Conservation (phyloP, 1,140 invertebrate species). For the Drosophila nikananu region DNA sequence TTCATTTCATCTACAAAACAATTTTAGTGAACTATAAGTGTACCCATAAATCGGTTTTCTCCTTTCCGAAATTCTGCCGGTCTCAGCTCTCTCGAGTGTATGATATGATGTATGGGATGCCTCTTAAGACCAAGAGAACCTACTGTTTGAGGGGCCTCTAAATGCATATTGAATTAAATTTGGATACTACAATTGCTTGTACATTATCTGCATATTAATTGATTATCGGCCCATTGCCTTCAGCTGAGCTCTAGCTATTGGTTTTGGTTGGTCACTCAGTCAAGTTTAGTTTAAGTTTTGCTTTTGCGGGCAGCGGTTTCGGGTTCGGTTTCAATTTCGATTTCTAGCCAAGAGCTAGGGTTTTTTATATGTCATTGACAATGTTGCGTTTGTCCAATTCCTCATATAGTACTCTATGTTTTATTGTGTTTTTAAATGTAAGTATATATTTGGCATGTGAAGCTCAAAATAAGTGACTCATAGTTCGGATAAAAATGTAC, state of each 20-base stretch:
- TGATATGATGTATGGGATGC: conserved; percentile 1
- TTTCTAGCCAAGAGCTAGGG: conserved; percentile 18
- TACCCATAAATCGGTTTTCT: neutral
- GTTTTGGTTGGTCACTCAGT: conserved; percentile 23
- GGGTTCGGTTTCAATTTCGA: conserved; percentile 36
- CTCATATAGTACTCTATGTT: conserved; percentile 50
- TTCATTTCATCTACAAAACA: too few relatives aligned
- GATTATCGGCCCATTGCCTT: conserved; percentile 47
- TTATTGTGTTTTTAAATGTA: conserved; percentile 58
- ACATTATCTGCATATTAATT: conserved; percentile 71
- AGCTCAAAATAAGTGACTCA: neutral
- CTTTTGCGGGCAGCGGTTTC: conserved; percentile 52
- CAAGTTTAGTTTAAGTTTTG: conserved; percentile 50
- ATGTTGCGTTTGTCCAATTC: conserved; percentile 58
- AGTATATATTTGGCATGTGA: conserved; percentile 30
- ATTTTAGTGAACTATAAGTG: neutral
- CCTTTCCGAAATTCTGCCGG: neutral
- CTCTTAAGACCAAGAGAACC: conserved; percentile 21
- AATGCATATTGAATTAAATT: conserved; percentile 52
- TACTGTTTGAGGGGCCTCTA: conserved; percentile 11
- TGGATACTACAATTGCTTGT: conserved; percentile 51
- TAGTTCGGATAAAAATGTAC: too few relatives aligned
- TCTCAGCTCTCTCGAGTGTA: conserved; percentile 9
- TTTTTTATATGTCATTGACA: conserved; percentile 44
- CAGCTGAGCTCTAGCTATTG: conserved; percentile 26